Percentiles rank a stretch among this genome's conserved stretches.
phyloP scores from a whole-genome alignment of 2,888 invertebrate genomes.

The Alcis repandata region DNA sequence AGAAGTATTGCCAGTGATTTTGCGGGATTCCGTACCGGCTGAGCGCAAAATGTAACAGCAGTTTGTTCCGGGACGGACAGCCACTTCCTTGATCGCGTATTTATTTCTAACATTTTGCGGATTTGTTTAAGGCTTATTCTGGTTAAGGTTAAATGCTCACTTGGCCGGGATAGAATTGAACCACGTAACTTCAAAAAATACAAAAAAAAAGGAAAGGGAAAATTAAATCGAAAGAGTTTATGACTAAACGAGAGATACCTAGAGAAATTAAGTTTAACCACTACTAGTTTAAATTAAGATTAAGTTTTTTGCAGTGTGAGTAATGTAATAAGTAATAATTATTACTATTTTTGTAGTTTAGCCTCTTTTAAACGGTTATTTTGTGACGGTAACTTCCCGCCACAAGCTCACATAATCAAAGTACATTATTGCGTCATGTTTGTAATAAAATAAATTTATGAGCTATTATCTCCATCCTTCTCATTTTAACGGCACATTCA shows the following conservation, averaged over 20 bases:
- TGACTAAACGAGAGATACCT: no score
- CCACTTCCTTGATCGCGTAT: conserved; percentile 19
- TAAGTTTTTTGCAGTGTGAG: no score
- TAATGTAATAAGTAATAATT: no score
- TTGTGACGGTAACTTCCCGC: background rate
- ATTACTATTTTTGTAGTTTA: no score
- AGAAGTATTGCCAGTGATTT: conserved; percentile 39
- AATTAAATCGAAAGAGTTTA: no score
- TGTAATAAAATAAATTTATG: conserved; percentile 42
- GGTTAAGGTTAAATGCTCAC: background rate
- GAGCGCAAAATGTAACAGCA: conserved; percentile 33
- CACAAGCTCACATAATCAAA: conserved; percentile 27
- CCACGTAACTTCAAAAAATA: no score
- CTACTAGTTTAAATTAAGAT: no score
- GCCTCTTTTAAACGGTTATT: background rate
- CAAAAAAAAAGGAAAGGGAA: no score
- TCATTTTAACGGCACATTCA: conserved; percentile 34
- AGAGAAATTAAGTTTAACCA: no score
- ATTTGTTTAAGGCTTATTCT: conserved; percentile 7
- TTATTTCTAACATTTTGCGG: conserved; percentile 14
- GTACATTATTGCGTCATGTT: conserved; percentile 37
- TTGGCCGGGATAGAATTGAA: no score
- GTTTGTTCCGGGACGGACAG: conserved; percentile 30
- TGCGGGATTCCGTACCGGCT: conserved; percentile 25
- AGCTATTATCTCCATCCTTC: conserved; percentile 38